These are phyloP conservation scores for Catostylus mosaicus DNA, from an alignment of 30 jellyfish, hydroid and myxozoan species.

Conservation along the genomic window DNA sequence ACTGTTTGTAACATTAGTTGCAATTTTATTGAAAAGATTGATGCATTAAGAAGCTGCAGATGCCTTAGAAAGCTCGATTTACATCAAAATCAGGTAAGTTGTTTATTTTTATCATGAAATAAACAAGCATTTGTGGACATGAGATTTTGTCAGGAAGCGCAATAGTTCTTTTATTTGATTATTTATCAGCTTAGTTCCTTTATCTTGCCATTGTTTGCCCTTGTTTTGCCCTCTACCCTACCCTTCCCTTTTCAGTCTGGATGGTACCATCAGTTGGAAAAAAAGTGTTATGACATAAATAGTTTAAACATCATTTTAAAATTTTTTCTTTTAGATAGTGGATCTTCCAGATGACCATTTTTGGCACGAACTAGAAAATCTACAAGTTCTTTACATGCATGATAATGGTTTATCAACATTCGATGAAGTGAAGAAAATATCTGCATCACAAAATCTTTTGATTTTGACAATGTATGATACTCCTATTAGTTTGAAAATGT, in stretches of 20 bases:
- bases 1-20: slow-evolving; percentile 75
- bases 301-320: not conserved
- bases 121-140: no score
- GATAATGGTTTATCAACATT: slow-evolving; percentile 70
- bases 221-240: not conserved
- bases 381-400: slow-evolving; percentile 72
- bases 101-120: no score
- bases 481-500: slow-evolving; percentile 79
- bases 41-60: slow-evolving; percentile 55
- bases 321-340: slow-evolving; percentile 40
- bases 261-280: not conserved
- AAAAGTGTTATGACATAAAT: not conserved
- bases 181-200: no score
- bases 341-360: slow-evolving; percentile 70
- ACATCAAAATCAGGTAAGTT: slow-evolving; percentile 83
- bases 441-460: slow-evolving; percentile 38
- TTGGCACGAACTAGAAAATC: slow-evolving; percentile 59
- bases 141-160: no score
- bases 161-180: no score
- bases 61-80: slow-evolving; percentile 64
- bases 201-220: no score
- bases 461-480: slow-evolving; percentile 83
- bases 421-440: slow-evolving; percentile 58
- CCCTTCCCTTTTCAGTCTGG: no score
- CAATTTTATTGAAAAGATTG: slow-evolving; percentile 52